Base-by-base conservation (phyloP, 1,140 invertebrate species). In the Diorhabda sublineata region DNA sequence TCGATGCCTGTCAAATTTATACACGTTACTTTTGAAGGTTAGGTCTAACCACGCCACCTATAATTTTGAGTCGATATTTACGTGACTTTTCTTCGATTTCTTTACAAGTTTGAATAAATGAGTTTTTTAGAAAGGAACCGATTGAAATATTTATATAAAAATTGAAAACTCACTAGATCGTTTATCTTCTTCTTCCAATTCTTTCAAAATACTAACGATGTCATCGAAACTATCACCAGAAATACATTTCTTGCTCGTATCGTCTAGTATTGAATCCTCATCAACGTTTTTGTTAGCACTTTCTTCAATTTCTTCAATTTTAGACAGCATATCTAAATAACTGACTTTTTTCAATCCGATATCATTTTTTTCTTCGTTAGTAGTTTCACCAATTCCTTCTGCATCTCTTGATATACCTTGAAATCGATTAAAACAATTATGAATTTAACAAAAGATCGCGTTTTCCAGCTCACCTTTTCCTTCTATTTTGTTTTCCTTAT, bases 131-230 rank as follows among this genome's bases (percentile, higher is more conserved):
- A 42, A 69, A 61, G 57, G 3, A 66, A 63, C 57, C 42, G 66
- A 11, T 57, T 58, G 44, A 26, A 41, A 26, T 7, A 9, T 60
- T 7, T 6, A 63, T 45, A 44, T 63, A 7, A 11, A 59, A 67
- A 60, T 52, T 6, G 3, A 67, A 42, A 57, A 72, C 73, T 76
- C 71, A 80, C 79, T 76, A 26, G 79, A 79, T 68, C 75, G 77
- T 70, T 75, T 78, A 69, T 79, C 76, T 68, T 77, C 77, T 47
- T 74, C 72, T 74, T 80, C 78, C 42, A 80, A 66, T 41, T 68
- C 74, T 73, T 80, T 70, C 4, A 80, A 61, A 64, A 80, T 78
- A 2, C 75, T 72, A 5, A 74, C 77, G 58, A 79, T 74, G 68
- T 80, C 79, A 59, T 79, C 78, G 47, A 75, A 74, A 70, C 72